These are phyloP conservation scores for Pyrrhosoma nymphula DNA, from an alignment of 2,888 invertebrate genomes.

Conservation along the genomic window DNA sequence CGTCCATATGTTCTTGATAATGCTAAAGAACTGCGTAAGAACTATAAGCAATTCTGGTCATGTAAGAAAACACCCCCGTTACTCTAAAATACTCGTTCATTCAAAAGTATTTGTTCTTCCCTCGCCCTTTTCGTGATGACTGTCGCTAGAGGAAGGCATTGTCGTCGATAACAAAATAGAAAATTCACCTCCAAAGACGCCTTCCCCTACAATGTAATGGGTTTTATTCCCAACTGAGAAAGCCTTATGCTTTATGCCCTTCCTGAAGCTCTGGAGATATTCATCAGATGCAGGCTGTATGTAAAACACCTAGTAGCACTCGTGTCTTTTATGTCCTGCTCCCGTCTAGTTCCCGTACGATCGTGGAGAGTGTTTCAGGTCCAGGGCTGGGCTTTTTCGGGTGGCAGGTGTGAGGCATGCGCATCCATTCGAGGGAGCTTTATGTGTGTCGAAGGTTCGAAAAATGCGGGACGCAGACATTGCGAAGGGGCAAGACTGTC, in stretches of 20 bases:
- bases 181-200: no score
- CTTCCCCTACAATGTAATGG: not conserved
- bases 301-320: not conserved
- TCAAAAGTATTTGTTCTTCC: no score
- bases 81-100: no score
- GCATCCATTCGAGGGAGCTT: constrained; percentile 1
- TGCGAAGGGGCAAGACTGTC: not conserved
- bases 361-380: not conserved
- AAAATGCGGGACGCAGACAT: not conserved
- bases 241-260: not conserved
- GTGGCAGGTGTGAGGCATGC: constrained; percentile 56
- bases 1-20: no score
- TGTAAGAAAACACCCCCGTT: no score
- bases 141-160: no score
- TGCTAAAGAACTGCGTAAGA: no score
- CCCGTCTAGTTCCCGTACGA: not conserved
- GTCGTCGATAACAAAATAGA: no score
- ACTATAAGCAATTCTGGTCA: no score
- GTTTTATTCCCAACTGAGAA: no score
- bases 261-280: not conserved
- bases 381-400: not conserved
- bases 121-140: no score
- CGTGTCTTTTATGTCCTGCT: not conserved
- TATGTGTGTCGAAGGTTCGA: not conserved
- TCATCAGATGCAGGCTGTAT: not conserved